Evolutionary conservation across 1,140 invertebrate genomes (phyloP).

Genomic region (Helicorthomorpha holstii): DNA sequence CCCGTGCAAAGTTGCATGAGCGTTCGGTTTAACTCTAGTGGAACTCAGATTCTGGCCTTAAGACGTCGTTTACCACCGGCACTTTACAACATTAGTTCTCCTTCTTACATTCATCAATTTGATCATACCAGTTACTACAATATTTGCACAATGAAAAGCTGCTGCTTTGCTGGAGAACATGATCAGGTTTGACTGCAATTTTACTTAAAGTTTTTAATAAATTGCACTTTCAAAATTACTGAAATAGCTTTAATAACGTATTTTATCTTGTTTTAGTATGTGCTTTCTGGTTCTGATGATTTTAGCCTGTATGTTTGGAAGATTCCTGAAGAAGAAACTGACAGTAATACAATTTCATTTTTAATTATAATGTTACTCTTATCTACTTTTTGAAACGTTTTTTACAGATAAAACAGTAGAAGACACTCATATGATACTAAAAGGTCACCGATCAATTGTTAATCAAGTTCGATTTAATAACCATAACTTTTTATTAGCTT

Average conservation of each 20-base stretch:
- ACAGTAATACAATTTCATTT: not conserved
- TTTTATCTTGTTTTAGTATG: conserved; percentile 37
- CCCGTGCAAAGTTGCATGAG: conserved; percentile 69
- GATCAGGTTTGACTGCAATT: conserved; percentile 34
- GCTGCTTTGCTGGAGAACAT: conserved; percentile 73
- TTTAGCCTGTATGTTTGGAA: conserved; percentile 92
- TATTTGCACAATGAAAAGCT: conserved; percentile 93
- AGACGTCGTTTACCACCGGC: conserved; percentile 65
- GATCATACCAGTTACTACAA: conserved; percentile 85
- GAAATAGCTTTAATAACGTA: no score
- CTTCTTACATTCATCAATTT: conserved; percentile 59
- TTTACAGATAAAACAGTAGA: conserved; percentile 30
- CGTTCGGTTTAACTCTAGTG: conserved; percentile 65
- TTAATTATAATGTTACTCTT: not conserved
- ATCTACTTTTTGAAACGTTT: not conserved
- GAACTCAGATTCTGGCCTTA: conserved; percentile 61
- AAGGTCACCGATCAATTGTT: conserved; percentile 83
- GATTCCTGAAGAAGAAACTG: conserved; percentile 40
- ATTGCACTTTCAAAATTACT: not conserved
- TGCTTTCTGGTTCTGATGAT: conserved; percentile 83
- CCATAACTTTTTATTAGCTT: conserved; percentile 65
- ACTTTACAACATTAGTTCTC: conserved; percentile 47
- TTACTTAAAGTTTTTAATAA: not conserved
- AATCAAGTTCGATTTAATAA: conserved; percentile 88
- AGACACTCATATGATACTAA: conserved; percentile 59